Evolutionary conservation across 2,113 vertebrate genomes (phyloP).

Genomic region (Callipepla squamata): DNA sequence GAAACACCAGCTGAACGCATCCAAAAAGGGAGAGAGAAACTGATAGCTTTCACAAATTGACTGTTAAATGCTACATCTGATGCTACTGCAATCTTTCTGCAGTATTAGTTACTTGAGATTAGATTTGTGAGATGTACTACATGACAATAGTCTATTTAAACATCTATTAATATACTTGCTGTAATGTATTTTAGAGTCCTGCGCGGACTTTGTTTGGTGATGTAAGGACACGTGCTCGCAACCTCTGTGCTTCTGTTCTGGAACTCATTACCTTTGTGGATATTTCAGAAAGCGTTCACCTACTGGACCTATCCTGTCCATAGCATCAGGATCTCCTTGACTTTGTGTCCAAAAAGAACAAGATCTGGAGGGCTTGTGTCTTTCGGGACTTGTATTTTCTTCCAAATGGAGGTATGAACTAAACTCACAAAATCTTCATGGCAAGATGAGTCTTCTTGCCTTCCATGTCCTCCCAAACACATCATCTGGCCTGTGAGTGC

Average conservation of each 20-base stretch:
- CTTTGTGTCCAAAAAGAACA: neutral
- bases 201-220: neutral
- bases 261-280: neutral
- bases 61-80: slow-evolving; percentile 1
- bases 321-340: neutral
- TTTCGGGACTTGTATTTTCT: neutral
- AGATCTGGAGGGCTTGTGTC: neutral
- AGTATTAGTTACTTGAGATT: slow-evolving; percentile 43
- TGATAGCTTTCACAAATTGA: neutral
- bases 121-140: slow-evolving; percentile 36
- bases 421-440: neutral
- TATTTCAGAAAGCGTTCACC: neutral
- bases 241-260: neutral
- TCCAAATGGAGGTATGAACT: neutral
- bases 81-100: neutral
- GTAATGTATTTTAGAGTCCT: neutral
- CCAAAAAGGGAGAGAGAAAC: neutral
- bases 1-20: neutral
- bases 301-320: neutral
- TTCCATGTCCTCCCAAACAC: neutral
- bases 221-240: neutral
- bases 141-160: slow-evolving; percentile 42
- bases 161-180: slow-evolving; percentile 14
- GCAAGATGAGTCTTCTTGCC: neutral
- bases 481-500: neutral